Evolutionary conservation across 2,113 vertebrate genomes (phyloP).

Genomic region (Oryzias melastigma): DNA sequence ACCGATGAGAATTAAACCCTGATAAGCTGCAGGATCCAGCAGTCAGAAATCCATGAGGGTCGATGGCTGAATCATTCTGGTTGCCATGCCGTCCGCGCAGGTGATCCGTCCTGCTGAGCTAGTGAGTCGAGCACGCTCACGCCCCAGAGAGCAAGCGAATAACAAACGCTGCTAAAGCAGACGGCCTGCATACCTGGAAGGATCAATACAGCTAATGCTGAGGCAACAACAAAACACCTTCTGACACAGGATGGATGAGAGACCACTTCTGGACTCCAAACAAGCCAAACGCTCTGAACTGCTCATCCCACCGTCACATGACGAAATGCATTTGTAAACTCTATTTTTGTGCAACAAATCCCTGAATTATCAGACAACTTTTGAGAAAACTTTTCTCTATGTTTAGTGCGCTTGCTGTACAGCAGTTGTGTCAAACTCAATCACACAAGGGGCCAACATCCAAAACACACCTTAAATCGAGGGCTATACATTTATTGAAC

Average conservation of each 20-base stretch:
- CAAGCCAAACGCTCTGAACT: background rate
- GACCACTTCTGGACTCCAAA: conserved; percentile 3
- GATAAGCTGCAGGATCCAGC: background rate
- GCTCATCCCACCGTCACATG: background rate
- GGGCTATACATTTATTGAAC: too few relatives aligned
- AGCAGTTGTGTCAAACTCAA: too few relatives aligned
- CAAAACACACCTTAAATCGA: too few relatives aligned
- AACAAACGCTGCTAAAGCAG: conserved; percentile 47
- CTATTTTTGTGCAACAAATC: too few relatives aligned
- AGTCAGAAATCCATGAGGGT: conserved; percentile 2
- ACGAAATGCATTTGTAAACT: background rate
- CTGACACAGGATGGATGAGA: conserved; percentile 10
- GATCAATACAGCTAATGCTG: conserved; percentile 48
- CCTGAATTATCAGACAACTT: too few relatives aligned
- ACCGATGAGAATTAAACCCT: background rate
- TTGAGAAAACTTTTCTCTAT: too few relatives aligned
- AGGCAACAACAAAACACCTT: conserved; percentile 45
- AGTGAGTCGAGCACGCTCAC: conserved; percentile 11
- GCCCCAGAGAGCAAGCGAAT: conserved; percentile 39
- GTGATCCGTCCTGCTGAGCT: conserved; percentile 15
- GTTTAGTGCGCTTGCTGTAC: too few relatives aligned
- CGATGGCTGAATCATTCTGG: background rate
- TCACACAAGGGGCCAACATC: too few relatives aligned
- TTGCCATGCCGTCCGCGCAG: conserved; percentile 41
- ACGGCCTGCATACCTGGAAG: conserved; percentile 18